Conservation (phyloP, 2,797 vertebrate genomes). For the Champsocephalus gunnari region DNA sequence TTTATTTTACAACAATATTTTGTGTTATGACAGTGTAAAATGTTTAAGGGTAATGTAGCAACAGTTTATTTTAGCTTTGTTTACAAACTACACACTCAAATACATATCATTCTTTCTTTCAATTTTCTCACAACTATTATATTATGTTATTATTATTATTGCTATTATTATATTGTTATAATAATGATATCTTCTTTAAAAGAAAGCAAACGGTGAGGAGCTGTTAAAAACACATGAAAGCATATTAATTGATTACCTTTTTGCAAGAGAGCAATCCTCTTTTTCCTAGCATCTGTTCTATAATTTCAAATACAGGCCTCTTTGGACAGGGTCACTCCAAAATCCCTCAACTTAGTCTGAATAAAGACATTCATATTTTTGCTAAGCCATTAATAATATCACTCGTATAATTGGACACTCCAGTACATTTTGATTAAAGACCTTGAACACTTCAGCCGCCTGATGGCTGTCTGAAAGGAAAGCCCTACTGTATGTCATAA, state of each 20-base stretch:
- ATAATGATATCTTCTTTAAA: not conserved
- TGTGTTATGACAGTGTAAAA: too few species aligned
- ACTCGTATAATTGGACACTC: slow-evolving; percentile 72
- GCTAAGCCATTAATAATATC: slow-evolving; percentile 69
- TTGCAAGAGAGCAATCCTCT: not conserved
- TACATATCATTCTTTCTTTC: too few species aligned
- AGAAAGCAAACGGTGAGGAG: not conserved
- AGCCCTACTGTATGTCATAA: slow-evolving; percentile 59
- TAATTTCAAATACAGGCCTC: slow-evolving; percentile 16
- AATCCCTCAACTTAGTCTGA: slow-evolving; percentile 34
- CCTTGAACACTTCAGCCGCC: slow-evolving; percentile 51
- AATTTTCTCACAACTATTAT: too few species aligned
- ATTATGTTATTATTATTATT: too few species aligned
- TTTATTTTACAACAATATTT: too few species aligned
- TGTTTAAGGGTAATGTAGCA: too few species aligned
- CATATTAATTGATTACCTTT: slow-evolving; percentile 20
- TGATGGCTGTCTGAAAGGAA: slow-evolving; percentile 64
- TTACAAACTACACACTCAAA: too few species aligned
- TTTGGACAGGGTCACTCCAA: slow-evolving; percentile 41
- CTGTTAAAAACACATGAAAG: slow-evolving; percentile 1
- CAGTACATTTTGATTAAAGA: slow-evolving; percentile 76
- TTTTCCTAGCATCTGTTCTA: slow-evolving; percentile 26
- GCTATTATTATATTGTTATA: too few species aligned
- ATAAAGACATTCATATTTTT: slow-evolving; percentile 64
- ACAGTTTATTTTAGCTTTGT: too few species aligned